Evolutionary conservation across 1,140 invertebrate species (phyloP), one percentile per base, ranked within the genome.

Genomic region (Gonioctena quinquepunctata): DNA sequence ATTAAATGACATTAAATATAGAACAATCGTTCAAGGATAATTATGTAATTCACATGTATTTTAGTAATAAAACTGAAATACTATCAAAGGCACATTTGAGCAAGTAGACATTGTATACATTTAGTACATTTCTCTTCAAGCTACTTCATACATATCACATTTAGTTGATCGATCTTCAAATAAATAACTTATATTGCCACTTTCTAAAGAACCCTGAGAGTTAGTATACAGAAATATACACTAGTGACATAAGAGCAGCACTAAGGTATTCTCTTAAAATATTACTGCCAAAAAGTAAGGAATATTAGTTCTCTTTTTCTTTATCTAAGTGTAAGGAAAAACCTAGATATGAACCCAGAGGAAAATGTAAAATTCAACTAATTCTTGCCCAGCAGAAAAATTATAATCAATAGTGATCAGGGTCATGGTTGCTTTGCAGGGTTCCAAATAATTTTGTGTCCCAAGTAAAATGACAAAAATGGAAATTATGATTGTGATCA

Each of bases 171-270:
- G 66, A 64, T 75, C 65, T 71, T 67, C 18, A 64, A 70, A 69
- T 13, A 56, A 73, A 71, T 28, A 64, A 64, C 22, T 25, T 48
- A 70, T 71, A 74, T 75, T 75, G 73, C 73, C 70, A 72, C 67
- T 75, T 71, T 70, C 68, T 72, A 72, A 72, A 66, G 77, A 76
- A 79, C 77, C 77, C 73, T 79, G 77, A 79, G 77, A 79, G 77
- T 79, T 76, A 79, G 77, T 77, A 77, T 73, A 77, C 77, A 79
- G 76, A 76, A 76, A 77, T 77, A 76, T 66, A 66, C 63, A 66
- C 49, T 22, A 64, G 50, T 67, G 66, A 67, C 66, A 59, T 19
- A 50, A 67, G 52, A 26, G 66, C 27, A 67, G 66, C 42, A 57
- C 26, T 66, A 27, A 42, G 19, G 23, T 61, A 16, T 54, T 52